Evolutionary conservation across 2,113 vertebrate genomes (phyloP).

Genomic region (Osmerus eperlanus): DNA sequence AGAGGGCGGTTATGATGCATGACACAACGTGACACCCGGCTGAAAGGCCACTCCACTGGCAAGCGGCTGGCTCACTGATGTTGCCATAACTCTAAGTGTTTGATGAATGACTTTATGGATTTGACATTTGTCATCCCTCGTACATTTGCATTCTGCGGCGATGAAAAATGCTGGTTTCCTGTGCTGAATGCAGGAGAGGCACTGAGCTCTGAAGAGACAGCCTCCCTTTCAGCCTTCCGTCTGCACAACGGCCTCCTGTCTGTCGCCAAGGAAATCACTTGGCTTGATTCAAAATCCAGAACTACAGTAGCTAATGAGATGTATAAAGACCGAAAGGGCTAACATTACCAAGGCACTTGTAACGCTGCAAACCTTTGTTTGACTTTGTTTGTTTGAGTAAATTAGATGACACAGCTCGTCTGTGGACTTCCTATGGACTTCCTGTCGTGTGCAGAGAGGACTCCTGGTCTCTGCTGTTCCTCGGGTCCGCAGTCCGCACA

Average conservation of each 20-base stretch:
- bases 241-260: too few species aligned
- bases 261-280: too few species aligned
- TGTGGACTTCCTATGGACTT: not conserved
- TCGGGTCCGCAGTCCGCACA: too few species aligned
- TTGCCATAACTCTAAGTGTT: constrained; percentile 43
- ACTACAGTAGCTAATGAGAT: too few species aligned
- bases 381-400: not conserved
- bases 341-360: not conserved
- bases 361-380: not conserved
- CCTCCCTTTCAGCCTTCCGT: too few species aligned
- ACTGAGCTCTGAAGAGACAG: not conserved
- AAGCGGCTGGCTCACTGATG: constrained; percentile 34
- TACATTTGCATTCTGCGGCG: constrained; percentile 50
- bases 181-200: constrained; percentile 17
- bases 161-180: constrained; percentile 33
- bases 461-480: too few species aligned
- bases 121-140: constrained; percentile 57
- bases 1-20: constrained; percentile 33
- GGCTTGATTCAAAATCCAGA: too few species aligned
- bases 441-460: too few species aligned
- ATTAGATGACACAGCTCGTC: not conserved
- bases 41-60: constrained; percentile 48
- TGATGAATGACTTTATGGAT: constrained; percentile 61
- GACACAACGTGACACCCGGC: not conserved
- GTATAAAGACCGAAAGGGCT: too few species aligned